Percentiles rank a stretch among this genome's conserved stretches.
These are phyloP conservation scores for Paragorgia papillata DNA, from an alignment of 92 coral and sea anemone genomes.

Conservation along the genomic window DNA sequence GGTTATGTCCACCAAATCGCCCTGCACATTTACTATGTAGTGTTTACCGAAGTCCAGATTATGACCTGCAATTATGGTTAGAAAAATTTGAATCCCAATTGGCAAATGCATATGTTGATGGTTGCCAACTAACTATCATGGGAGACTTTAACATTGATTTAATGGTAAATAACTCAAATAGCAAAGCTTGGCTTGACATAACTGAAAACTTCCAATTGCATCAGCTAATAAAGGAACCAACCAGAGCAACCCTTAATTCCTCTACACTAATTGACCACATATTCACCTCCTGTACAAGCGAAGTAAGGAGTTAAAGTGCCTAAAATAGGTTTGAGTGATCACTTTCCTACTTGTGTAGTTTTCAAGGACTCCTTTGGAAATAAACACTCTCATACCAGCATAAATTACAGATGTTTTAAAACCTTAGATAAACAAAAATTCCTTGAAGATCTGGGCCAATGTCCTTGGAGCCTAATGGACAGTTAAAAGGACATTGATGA, in stretches of 20 bases:
- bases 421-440: constrained; percentile 19
- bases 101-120: constrained; percentile 34
- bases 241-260: constrained; percentile 18
- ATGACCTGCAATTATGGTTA: constrained; percentile 30
- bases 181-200: constrained; percentile 20
- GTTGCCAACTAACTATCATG: constrained; percentile 22
- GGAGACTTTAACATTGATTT: constrained; percentile 48
- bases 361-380: not conserved
- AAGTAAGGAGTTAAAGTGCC: constrained; percentile 13
- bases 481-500: constrained; percentile 12
- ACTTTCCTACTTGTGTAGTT: constrained; percentile 35
- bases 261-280: constrained; percentile 36
- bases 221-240: constrained; percentile 35
- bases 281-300: not conserved
- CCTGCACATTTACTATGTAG: constrained; percentile 31
- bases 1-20: constrained; percentile 37
- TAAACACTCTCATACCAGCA: constrained; percentile 42
- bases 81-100: constrained; percentile 40
- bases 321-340: constrained; percentile 29
- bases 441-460: constrained; percentile 36
- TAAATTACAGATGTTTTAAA: constrained; percentile 13
- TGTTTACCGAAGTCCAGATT: constrained; percentile 31
- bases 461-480: constrained; percentile 38
- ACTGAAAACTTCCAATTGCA: constrained; percentile 33
- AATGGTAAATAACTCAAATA: not conserved